phyloP scores from a whole-genome alignment of 2,797 vertebrate species.

The Pelobates cultripes region DNA sequence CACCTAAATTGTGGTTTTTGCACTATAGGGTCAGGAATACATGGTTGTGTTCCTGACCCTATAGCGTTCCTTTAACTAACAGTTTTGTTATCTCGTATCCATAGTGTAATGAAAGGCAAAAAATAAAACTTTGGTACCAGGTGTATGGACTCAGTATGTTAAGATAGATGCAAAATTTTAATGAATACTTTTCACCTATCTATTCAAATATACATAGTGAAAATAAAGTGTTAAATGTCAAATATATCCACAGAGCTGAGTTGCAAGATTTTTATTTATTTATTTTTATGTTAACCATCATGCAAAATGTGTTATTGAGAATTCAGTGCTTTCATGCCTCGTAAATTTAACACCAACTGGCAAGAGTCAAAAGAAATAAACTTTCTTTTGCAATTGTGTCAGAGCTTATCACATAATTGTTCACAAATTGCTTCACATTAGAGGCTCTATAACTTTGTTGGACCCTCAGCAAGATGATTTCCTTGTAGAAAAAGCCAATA shows the following conservation, averaged over 20 bases:
- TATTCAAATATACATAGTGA: background rate
- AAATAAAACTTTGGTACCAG: too few relatives aligned
- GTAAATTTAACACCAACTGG: constrained; percentile 64
- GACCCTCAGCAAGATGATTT: constrained; percentile 6
- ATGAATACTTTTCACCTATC: too few relatives aligned
- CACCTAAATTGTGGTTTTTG: too few relatives aligned
- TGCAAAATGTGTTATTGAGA: constrained; percentile 58
- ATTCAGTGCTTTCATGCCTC: constrained; percentile 63
- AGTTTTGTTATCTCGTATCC: too few relatives aligned
- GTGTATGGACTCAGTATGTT: too few relatives aligned
- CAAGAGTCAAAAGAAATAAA: constrained; percentile 66
- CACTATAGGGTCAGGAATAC: too few relatives aligned
- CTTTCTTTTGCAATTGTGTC: constrained; percentile 47
- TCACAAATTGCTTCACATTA: constrained; percentile 30
- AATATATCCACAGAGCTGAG: background rate
- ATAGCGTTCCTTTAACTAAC: too few relatives aligned
- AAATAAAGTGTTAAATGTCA: background rate
- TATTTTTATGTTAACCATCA: background rate
- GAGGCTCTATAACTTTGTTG: constrained; percentile 36
- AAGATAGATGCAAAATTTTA: too few relatives aligned
- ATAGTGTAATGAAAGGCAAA: too few relatives aligned
- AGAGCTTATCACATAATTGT: constrained; percentile 36
- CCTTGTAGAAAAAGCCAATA: background rate
- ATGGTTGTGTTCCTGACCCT: too few relatives aligned
- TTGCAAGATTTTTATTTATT: background rate